Conservation (phyloP, 2,888 invertebrate genomes). For the Ethmia dodecea region DNA sequence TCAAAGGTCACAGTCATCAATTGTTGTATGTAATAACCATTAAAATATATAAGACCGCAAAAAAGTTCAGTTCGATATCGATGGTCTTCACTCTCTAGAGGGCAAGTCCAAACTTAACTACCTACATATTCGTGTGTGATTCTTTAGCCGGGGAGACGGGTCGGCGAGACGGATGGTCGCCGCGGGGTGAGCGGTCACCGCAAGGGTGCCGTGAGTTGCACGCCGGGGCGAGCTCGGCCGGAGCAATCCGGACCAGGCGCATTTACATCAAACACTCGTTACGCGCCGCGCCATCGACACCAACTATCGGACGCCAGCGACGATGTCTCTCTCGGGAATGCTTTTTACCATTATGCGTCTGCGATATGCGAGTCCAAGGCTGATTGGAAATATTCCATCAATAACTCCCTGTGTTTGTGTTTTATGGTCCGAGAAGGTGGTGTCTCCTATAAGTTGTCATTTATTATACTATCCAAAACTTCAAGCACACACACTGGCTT, state of each 20-base stretch:
- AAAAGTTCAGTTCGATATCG: slow-evolving; percentile 23
- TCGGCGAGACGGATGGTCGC: slow-evolving; percentile 43
- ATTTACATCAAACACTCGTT: slow-evolving; percentile 70
- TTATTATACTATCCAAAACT: too few species aligned
- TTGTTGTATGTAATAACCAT: neutral
- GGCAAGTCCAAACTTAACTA: slow-evolving; percentile 36
- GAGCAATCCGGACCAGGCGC: slow-evolving; percentile 22
- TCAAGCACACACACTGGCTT: too few species aligned
- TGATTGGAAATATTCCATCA: too few species aligned
- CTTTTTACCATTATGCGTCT: slow-evolving; percentile 12
- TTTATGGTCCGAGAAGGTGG: too few species aligned
- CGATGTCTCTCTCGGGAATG: slow-evolving; percentile 31
- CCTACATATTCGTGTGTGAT: slow-evolving; percentile 43
- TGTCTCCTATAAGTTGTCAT: too few species aligned
- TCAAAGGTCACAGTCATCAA: too few species aligned
- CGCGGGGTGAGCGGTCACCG: slow-evolving; percentile 20
- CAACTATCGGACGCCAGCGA: slow-evolving; percentile 15
- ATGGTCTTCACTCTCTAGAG: slow-evolving; percentile 26
- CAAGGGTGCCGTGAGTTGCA: slow-evolving; percentile 29
- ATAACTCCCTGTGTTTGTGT: too few species aligned
- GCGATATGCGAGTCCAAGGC: neutral
- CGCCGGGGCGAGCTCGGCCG: slow-evolving; percentile 22
- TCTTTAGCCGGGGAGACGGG: slow-evolving; percentile 33
- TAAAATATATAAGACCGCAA: neutral
- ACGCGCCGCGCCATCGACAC: slow-evolving; percentile 33